Evolutionary conservation across 2,113 vertebrate genomes (phyloP).

Genomic region (Okapia johnstoni): DNA sequence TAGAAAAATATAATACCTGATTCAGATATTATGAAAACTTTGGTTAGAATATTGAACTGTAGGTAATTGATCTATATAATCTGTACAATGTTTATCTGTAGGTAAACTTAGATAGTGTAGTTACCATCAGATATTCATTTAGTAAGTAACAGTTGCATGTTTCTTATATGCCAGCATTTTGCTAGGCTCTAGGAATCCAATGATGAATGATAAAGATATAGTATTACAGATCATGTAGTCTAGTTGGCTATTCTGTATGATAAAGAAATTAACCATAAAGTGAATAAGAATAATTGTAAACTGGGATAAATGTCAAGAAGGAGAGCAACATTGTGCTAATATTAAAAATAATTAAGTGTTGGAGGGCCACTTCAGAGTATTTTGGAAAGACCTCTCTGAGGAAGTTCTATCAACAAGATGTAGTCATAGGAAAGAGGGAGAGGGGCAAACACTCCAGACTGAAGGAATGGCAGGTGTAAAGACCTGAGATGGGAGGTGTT

Average conservation of each 20-base stretch:
- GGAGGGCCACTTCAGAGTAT: background rate
- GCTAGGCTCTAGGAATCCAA: background rate
- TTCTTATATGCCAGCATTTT: background rate
- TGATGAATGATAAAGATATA: background rate
- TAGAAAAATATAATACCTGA: background rate
- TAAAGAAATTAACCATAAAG: background rate
- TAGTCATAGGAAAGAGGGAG: background rate
- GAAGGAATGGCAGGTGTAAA: background rate
- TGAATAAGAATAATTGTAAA: background rate
- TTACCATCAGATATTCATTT: background rate
- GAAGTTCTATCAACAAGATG: background rate
- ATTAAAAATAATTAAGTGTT: background rate
- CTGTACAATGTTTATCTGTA: background rate
- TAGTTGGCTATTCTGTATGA: background rate
- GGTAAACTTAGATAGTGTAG: background rate
- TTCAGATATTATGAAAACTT: background rate
- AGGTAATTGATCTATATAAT: background rate
- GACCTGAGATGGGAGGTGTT: background rate
- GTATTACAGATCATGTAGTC: background rate
- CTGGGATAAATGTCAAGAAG: background rate
- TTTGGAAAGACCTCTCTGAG: background rate
- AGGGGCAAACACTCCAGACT: background rate
- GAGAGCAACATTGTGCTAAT: background rate
- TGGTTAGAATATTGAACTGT: background rate
- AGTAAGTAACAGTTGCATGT: background rate